phyloP scores from a whole-genome alignment of 1,140 invertebrate genomes.

The Zeugodacus cucurbitae region DNA sequence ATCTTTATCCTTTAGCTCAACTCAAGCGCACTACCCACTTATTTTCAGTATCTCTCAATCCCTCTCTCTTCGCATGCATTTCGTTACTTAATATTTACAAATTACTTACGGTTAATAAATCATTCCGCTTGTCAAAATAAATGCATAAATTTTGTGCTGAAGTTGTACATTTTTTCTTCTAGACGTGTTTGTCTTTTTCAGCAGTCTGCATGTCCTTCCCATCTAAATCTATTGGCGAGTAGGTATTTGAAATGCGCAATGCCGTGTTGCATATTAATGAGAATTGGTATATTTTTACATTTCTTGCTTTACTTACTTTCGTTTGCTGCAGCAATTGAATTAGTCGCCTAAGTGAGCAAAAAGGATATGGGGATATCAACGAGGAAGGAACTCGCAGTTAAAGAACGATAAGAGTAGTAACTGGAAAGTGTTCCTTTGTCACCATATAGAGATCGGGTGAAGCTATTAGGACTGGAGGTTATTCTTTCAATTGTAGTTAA shows the following conservation, averaged over 20 bases:
- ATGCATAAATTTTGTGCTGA: slow-evolving; percentile 40
- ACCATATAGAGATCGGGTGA: too few species aligned
- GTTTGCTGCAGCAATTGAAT: neutral
- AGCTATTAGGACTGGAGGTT: too few species aligned
- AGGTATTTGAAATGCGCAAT: slow-evolving; percentile 34
- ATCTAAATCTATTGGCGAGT: too few species aligned
- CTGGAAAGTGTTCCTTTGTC: too few species aligned
- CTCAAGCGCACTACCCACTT: neutral
- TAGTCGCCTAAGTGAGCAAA: neutral
- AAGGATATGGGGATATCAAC: neutral
- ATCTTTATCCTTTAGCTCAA: neutral
- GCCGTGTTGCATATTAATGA: slow-evolving; percentile 23
- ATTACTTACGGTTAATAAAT: slow-evolving; percentile 66
- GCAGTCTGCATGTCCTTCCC: neutral
- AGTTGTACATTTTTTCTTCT: neutral
- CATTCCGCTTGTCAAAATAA: slow-evolving; percentile 65
- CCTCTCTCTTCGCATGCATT: neutral
- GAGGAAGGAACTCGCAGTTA: neutral
- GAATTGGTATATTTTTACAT: neutral
- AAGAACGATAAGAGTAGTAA: too few species aligned
- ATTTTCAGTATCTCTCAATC: neutral
- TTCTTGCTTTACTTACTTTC: neutral
- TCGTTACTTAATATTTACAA: slow-evolving; percentile 52
- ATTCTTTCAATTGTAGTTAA: too few species aligned
- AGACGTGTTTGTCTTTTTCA: neutral